phyloP scores from a whole-genome alignment of 1,140 invertebrate genomes.

The Batillaria attramentaria region DNA sequence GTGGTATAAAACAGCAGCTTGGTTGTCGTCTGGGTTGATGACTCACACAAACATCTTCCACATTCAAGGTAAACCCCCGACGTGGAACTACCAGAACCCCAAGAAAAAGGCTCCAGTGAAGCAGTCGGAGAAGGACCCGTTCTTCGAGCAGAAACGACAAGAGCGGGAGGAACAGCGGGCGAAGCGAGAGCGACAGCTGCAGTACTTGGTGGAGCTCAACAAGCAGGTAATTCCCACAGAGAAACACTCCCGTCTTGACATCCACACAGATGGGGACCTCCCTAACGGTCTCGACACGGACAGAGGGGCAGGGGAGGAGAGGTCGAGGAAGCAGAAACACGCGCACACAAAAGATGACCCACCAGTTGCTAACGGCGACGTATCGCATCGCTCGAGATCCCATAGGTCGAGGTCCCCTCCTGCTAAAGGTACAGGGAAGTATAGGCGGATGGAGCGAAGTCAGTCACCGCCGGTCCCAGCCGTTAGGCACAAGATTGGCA shows the following conservation, averaged over 20 bases:
- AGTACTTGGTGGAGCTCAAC: conserved; percentile 62
- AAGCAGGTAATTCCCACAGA: conserved; percentile 55
- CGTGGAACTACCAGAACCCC: conserved; percentile 65
- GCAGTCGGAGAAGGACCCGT: conserved; percentile 68
- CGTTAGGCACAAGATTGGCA: conserved; percentile 48
- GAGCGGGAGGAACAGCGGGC: conserved; percentile 52
- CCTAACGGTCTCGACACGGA: conserved; percentile 5
- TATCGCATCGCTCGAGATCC: conserved; percentile 8
- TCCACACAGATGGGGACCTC: background rate
- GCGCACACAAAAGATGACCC: background rate
- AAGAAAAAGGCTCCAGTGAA: conserved; percentile 55
- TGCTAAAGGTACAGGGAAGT: background rate
- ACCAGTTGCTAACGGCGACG: background rate
- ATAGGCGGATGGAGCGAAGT: conserved; percentile 1
- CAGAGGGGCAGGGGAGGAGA: conserved; percentile 24
- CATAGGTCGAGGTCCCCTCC: conserved; percentile 12
- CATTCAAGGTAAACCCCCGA: conserved; percentile 31
- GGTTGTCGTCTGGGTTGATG: no score
- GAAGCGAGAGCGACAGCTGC: conserved; percentile 54
- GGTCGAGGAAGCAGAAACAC: background rate
- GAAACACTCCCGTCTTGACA: background rate
- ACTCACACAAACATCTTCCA: no score
- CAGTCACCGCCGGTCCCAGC: conserved; percentile 61
- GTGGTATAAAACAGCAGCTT: no score
- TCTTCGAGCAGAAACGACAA: conserved; percentile 58